phyloP scores from a whole-genome alignment of 2,888 invertebrate species.

The Dynastes grantii region DNA sequence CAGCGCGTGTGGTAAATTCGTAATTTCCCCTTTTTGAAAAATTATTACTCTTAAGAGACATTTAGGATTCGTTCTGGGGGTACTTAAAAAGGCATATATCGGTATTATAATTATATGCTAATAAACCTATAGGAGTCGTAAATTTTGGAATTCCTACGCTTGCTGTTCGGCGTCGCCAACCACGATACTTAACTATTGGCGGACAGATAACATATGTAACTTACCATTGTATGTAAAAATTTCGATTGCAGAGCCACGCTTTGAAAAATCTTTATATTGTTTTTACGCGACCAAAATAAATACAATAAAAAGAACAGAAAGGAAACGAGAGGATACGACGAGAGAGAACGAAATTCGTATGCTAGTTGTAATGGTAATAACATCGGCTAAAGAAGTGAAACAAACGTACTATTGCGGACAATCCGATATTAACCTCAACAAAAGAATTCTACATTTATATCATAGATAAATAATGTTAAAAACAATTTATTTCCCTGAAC shows the following conservation, averaged over 20 bases:
- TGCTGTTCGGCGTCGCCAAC: slow-evolving; percentile 10
- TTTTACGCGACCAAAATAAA: slow-evolving; percentile 12
- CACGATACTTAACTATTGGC: slow-evolving; percentile 27
- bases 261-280: slow-evolving; percentile 40
- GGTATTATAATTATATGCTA: slow-evolving; percentile 29
- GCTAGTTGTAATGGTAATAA: too few relatives aligned
- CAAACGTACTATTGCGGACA: too few relatives aligned
- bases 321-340: not conserved
- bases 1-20: not conserved
- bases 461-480: too few relatives aligned
- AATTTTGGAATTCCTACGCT: slow-evolving; percentile 20
- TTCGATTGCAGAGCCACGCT: slow-evolving; percentile 9
- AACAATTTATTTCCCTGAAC: too few relatives aligned
- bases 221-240: slow-evolving; percentile 44
- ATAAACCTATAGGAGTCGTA: slow-evolving; percentile 23
- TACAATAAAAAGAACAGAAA: not conserved
- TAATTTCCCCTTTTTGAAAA: not conserved
- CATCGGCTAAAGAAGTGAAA: too few relatives aligned
- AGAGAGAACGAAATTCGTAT: not conserved
- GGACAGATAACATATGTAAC: slow-evolving; percentile 35
- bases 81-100: not conserved
- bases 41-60: too few relatives aligned
- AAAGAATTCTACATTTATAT: not conserved
- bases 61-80: too few relatives aligned
- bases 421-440: not conserved